phyloP scores from a whole-genome alignment of 2,797 vertebrate genomes.

The Cirrhinus mrigala region DNA sequence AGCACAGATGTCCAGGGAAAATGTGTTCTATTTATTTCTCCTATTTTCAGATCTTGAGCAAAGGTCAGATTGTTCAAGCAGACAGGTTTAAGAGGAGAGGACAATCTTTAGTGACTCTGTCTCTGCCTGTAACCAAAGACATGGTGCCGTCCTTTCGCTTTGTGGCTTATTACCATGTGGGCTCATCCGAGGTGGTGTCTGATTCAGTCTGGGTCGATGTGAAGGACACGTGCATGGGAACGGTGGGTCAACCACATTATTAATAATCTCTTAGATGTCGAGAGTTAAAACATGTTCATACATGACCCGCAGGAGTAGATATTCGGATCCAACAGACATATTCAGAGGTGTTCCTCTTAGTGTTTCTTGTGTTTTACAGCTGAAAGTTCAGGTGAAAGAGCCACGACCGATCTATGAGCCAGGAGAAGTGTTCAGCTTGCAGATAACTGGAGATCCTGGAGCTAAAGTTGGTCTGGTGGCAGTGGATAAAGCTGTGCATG shows the following conservation, averaged over 20 bases:
- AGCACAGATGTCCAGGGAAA: too few relatives aligned
- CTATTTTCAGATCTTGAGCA: too few relatives aligned
- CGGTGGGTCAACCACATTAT: conserved; percentile 47
- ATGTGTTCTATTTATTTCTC: too few relatives aligned
- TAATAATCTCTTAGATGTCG: not conserved
- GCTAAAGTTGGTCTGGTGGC: conserved; percentile 80
- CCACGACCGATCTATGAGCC: conserved; percentile 58
- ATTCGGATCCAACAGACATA: not conserved
- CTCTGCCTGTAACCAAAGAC: conserved; percentile 3
- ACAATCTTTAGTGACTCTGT: too few relatives aligned
- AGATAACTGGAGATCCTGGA: conserved; percentile 59
- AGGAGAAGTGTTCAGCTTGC: conserved; percentile 63
- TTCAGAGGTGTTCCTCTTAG: not conserved
- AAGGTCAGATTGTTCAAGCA: too few relatives aligned
- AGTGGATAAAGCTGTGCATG: conserved; percentile 82
- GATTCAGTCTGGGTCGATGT: too few relatives aligned
- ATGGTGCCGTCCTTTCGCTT: conserved; percentile 67
- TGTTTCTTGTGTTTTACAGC: not conserved
- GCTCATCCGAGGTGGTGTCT: too few relatives aligned
- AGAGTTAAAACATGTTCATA: not conserved
- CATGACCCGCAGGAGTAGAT: too few relatives aligned
- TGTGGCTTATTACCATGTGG: too few relatives aligned
- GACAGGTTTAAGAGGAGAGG: too few relatives aligned
- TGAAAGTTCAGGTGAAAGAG: not conserved
- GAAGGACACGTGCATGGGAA: too few relatives aligned